These are phyloP conservation scores for Xiphias gladius DNA, from an alignment of 2,113 vertebrate species.

Conservation along the genomic window DNA sequence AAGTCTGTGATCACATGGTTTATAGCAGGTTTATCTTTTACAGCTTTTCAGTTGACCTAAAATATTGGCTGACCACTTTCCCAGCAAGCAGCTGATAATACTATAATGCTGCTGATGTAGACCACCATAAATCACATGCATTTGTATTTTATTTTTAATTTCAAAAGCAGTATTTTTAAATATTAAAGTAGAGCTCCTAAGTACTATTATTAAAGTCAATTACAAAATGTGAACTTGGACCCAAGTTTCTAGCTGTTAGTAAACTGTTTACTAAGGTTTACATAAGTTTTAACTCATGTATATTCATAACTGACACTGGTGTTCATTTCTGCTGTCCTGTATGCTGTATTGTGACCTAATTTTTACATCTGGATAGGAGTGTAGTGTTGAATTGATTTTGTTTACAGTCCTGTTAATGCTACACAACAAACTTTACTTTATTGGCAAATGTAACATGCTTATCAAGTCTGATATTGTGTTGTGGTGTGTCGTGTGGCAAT, in stretches of 20 bases:
- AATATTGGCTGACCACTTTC: neutral
- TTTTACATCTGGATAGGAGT: neutral
- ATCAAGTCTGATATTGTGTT: conserved; percentile 29
- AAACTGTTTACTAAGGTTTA: neutral
- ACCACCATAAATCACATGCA: neutral
- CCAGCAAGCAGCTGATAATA: neutral
- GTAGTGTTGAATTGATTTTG: neutral
- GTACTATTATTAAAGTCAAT: neutral
- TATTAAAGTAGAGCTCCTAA: neutral
- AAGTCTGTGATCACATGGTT: conserved; percentile 10
- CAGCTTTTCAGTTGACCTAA: neutral
- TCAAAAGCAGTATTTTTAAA: neutral
- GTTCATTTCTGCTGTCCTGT: neutral
- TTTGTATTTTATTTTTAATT: neutral
- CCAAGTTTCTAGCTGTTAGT: neutral
- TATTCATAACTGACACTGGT: neutral
- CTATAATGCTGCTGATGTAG: neutral
- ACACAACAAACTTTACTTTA: neutral
- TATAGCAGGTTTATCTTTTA: conserved; percentile 36
- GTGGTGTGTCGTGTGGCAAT: neutral
- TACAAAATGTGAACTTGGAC: neutral
- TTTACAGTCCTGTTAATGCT: neutral
- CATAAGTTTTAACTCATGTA: neutral
- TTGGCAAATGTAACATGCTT: conserved; percentile 5
- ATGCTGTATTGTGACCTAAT: neutral